Base-by-base conservation (phyloP, 2,888 invertebrate species). In the Drepana falcataria region DNA sequence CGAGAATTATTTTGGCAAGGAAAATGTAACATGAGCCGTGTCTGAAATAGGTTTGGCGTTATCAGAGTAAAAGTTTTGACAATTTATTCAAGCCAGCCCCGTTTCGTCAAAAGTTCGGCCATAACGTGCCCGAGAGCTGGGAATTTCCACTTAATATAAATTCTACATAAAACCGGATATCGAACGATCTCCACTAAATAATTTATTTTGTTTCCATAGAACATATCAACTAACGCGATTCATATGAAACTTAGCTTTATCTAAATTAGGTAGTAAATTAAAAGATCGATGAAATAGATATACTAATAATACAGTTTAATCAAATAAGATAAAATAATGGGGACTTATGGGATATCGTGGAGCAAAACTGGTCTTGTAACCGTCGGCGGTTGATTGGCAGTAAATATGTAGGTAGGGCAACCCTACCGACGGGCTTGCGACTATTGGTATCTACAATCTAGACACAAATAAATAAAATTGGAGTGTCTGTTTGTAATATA, bases 1-100 rank as follows among this genome's bases (percentile, higher is more conserved):
- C 52, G 59, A 66, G 64, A 67, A 68, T 60, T 57, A 64, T 61
- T 64, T 55, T 56, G 49, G 56, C 65, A 66, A 58, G 64, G 64
- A 60, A 58, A 62, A 59, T 66, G 68, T 74, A 71, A 74, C 75
- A 76, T 68, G 75, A 79, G 73, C 75, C 77, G 67, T 69, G 71
- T 63, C 71, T 64, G 66, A 66, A 77, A 79, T 76, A 76, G 73
- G 71, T 70, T 21, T 21, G 21, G 71, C 73, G 75, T 84, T 84
- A 82, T 79, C 81, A 75, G 77, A 77, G 80, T 75, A 77, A 76
- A 87, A 87, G 79, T 87, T 87, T 85, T 74, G 77, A 81, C 80
- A 85, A 79, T 87, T 87, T 85, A 82, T 85, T 82, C 77, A 74
- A 73, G 74, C 81, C 65, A 73, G 73, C 69, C 75, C 70, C 73